A percentile compares a stretch with the other conserved stretches of the same genome.
Conservation (phyloP, 2,797 vertebrate species). For the Valencia hispanica region DNA sequence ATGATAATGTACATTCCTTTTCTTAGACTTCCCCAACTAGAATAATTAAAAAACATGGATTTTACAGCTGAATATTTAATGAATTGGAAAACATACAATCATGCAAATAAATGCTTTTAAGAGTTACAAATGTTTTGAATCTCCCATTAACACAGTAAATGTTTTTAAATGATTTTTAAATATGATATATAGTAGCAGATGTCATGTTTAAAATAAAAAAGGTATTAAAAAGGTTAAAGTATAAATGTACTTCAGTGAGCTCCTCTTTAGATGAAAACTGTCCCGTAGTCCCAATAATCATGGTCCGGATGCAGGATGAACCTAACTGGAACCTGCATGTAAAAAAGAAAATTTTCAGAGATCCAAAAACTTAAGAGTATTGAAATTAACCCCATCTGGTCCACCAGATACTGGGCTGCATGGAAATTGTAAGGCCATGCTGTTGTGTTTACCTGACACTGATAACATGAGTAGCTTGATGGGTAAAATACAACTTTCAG, state of each 20-base stretch:
- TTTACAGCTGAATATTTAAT: too few relatives aligned
- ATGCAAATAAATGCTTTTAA: too few relatives aligned
- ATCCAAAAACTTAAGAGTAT: neutral
- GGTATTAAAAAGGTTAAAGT: neutral
- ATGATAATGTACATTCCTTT: neutral
- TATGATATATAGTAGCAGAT: neutral
- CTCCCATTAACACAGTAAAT: neutral
- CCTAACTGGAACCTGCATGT: slow-evolving; percentile 80
- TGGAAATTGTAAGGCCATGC: neutral
- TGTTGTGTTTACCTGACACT: too few relatives aligned
- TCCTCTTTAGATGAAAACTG: slow-evolving; percentile 83
- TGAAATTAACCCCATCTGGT: neutral
- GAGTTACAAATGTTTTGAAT: neutral
- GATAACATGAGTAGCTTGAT: neutral
- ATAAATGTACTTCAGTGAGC: slow-evolving; percentile 72
- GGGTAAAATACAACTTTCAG: neutral
- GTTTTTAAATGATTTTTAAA: neutral
- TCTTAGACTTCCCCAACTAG: too few relatives aligned
- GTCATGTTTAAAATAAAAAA: neutral
- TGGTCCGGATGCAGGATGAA: slow-evolving; percentile 76
- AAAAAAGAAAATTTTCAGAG: slow-evolving; percentile 15
- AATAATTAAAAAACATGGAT: too few relatives aligned
- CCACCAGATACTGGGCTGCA: neutral
- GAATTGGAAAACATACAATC: too few relatives aligned
- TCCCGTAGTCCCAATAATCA: slow-evolving; percentile 76